Evolutionary conservation across 2,113 vertebrate species (phyloP), one percentile per base, ranked within the genome.

Genomic region (Sula dactylatra): DNA sequence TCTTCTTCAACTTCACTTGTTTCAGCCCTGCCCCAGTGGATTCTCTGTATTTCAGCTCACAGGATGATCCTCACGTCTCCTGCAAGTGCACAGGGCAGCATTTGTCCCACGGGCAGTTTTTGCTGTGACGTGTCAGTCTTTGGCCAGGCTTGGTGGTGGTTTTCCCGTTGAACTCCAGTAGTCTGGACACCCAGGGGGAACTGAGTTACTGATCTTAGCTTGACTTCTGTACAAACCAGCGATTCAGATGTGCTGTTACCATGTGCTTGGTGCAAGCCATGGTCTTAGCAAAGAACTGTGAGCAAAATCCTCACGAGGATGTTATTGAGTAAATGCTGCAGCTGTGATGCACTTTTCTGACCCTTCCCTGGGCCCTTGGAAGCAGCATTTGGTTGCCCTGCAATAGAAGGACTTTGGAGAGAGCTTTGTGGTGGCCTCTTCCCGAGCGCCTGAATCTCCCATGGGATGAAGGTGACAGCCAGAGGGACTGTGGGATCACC

Each of bases 241-340:
- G 36, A 9, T 26, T 82, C 34, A 18, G 58, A 52, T 17, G 24
- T 9, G 34, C 64, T 36, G 9, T 21, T 56, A 8, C 49, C 1
- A 0, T 4, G 20, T 29, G 69, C 29, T 29, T 13, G 49, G n/a
- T 52, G 77, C 13, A 27, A 81, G 22, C 25, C 9, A 4, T 0
- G 31, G 7, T 40, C 45, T 84, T 38, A 62, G 36, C 18, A 47
- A 24, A 67, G 61, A 87, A 44, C 25, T 44, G 16, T 19, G 24
- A 87, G 50, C 10, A 85, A 93, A 97, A 88, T 29, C 70, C 78
- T 50, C 25, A 8, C 9, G 64, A 54, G 55, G 82, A 22, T 0
- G 5, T 16, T 73, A 29, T 8, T 6, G 11, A 42, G 49, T 10
- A 11, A 49, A 13, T 12, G 31, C 82, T 93, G 79, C 32, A 54